Evolutionary conservation across 2,113 vertebrate species (phyloP).

Genomic region (Sigmodon hispidus): DNA sequence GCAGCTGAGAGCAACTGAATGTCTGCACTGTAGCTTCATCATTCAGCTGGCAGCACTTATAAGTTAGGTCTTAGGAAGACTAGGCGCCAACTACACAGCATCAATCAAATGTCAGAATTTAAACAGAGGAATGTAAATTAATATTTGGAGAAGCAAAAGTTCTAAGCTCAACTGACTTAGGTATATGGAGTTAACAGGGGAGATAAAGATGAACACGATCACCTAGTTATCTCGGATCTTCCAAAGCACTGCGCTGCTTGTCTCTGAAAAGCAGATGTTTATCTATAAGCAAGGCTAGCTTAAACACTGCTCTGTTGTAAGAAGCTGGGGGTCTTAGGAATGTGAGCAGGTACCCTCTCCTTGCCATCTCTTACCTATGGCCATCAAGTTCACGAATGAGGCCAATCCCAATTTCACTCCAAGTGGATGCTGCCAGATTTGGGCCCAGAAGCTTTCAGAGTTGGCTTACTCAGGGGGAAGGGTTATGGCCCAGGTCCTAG

Average conservation of each 20-base stretch:
- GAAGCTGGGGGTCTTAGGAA: conserved; percentile 53
- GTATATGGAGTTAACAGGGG: background rate
- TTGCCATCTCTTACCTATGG: conserved; percentile 39
- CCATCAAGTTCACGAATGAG: conserved; percentile 20
- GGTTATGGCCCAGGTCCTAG: conserved; percentile 28
- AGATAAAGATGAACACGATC: background rate
- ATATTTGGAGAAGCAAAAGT: conserved; percentile 44
- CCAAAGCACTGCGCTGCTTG: conserved; percentile 22
- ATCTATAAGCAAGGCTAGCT: conserved; percentile 73
- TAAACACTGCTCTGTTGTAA: conserved; percentile 55
- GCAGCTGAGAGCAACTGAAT: background rate
- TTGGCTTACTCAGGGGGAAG: background rate
- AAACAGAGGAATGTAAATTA: conserved; percentile 46
- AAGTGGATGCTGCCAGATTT: conserved; percentile 26
- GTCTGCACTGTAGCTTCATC: conserved; percentile 21
- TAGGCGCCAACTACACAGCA: conserved; percentile 16
- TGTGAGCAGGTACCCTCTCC: conserved; percentile 55
- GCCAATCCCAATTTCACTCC: conserved; percentile 46
- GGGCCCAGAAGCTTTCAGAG: conserved; percentile 33
- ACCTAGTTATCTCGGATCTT: background rate
- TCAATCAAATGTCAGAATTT: conserved; percentile 38
- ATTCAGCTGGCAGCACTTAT: conserved; percentile 26
- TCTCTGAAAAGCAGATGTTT: conserved; percentile 45
- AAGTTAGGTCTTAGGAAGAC: conserved; percentile 40
- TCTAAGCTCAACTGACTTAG: conserved; percentile 42